Base-by-base conservation (phyloP, 1,140 invertebrate genomes). In the Papilio dardanus region DNA sequence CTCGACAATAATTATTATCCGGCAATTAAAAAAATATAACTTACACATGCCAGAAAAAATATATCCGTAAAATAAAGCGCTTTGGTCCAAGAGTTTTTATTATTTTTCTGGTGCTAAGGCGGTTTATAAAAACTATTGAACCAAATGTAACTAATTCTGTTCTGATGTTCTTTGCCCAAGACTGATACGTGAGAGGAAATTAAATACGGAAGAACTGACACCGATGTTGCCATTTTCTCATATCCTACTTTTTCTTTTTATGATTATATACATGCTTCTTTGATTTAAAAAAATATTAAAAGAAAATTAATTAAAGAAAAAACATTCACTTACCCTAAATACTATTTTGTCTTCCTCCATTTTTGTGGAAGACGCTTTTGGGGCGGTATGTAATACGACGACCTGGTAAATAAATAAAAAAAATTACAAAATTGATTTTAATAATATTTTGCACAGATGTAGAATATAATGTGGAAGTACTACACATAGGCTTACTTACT, bases 271-370 rank as follows among this genome's bases (percentile, higher is more conserved):
- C 21, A 28, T 14, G 14, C 5, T 28, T 28, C 30, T 28, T 58
- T 28, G 0, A 58, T 50, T 6, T 21, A 21, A n/a, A 19, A 50
- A n/a, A 21, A 24, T 12, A 6, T 1, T 24, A 8, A 10, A 21
- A 54, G 50, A 3, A 10, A 24, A 24, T 24, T 12, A 24, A 54
- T 54, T 54, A 2, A 54, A 54, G 8, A 54, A 24, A 33, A n/a
- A 67, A 19, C 10, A 16, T 7, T n/a, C 31, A 69, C 88, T 84
- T 86, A 90, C 89, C 86, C 88, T 90, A 74, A 91, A 91, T 30
- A 91, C 88, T 71, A 91, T 90, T 79, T 88, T 89, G 69, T 89
- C 86, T 76, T 87, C 90, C 69, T 91, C 89, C 88, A 91, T 91
- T 71, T 28, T 81, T 50, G 30, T 19, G 16, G 16, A n/a, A 46